phyloP scores from a whole-genome alignment of 2,888 invertebrate species.

The Agriopis aurantiaria region DNA sequence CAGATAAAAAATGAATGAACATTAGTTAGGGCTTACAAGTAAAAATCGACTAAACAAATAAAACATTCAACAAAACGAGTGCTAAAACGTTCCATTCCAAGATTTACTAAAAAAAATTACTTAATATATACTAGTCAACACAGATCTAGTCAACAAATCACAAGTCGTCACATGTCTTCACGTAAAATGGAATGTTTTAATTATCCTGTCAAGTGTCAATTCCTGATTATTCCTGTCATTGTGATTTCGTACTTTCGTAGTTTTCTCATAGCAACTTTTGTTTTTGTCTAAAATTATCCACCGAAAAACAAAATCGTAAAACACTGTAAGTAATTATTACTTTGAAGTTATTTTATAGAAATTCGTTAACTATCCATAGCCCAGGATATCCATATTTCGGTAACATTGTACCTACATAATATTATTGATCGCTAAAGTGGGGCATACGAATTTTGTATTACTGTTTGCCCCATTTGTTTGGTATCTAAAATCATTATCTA shows the following conservation, averaged over 20 bases:
- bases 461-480: constrained; percentile 28
- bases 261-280: constrained; percentile 29
- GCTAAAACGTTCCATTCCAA: constrained; percentile 23
- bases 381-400: no score
- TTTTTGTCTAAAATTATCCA: constrained; percentile 28
- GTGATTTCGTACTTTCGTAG: constrained; percentile 2
- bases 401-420: constrained; percentile 17
- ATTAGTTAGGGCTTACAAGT: constrained; percentile 24
- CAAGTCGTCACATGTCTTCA: no score
- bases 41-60: constrained; percentile 31
- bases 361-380: not conserved
- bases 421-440: constrained; percentile 42
- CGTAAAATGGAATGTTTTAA: constrained; percentile 16
- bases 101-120: not conserved
- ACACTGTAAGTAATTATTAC: constrained; percentile 4
- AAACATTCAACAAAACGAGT: not conserved
- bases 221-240: constrained; percentile 13
- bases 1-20: constrained; percentile 11
- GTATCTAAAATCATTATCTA: constrained; percentile 27
- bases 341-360: not conserved
- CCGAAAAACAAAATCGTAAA: not conserved
- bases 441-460: constrained; percentile 27
- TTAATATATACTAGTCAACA: not conserved
- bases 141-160: not conserved
- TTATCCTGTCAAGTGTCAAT: constrained; percentile 8